phyloP scores from a whole-genome alignment of 2,888 invertebrate species.

The Heliconius aoede region DNA sequence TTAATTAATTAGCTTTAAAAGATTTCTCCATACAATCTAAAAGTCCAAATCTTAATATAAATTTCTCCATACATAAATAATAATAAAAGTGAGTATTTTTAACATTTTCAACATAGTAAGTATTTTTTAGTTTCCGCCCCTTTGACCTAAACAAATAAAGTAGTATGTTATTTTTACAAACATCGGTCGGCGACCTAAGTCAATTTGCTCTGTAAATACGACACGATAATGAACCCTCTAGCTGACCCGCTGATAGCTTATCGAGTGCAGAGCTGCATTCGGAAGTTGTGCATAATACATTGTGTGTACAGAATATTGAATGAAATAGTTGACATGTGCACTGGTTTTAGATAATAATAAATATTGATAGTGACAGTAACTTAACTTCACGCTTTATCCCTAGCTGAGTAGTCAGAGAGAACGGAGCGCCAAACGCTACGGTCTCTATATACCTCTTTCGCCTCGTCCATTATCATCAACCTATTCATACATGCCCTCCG shows the following conservation, averaged over 20 bases:
- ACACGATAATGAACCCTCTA: constrained; percentile 52
- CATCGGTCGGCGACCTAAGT: constrained; percentile 49
- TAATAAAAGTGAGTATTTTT: background rate
- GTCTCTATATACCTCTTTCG: too few species aligned
- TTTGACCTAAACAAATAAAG: constrained; percentile 40
- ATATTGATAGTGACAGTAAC: too few species aligned
- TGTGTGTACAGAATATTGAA: constrained; percentile 18
- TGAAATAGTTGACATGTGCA: constrained; percentile 14
- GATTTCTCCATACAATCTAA: background rate
- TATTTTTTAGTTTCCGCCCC: constrained; percentile 4
- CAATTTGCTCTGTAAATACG: constrained; percentile 40
- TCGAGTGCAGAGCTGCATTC: constrained; percentile 49
- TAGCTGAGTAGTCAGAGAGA: too few species aligned
- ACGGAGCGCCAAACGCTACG: too few species aligned
- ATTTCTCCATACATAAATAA: constrained; percentile 1
- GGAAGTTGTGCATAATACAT: constrained; percentile 45
- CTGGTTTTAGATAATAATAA: constrained; percentile 12
- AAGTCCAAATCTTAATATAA: background rate
- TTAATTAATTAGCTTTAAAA: background rate
- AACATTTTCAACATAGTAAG: background rate
- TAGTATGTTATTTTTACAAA: constrained; percentile 35
- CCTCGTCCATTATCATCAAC: too few species aligned
- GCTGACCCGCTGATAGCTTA: constrained; percentile 54
- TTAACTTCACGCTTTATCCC: too few species aligned
- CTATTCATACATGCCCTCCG: too few species aligned